phyloP scores from a whole-genome alignment of 2,113 vertebrate species.

The Oncorhynchus tshawytscha region DNA sequence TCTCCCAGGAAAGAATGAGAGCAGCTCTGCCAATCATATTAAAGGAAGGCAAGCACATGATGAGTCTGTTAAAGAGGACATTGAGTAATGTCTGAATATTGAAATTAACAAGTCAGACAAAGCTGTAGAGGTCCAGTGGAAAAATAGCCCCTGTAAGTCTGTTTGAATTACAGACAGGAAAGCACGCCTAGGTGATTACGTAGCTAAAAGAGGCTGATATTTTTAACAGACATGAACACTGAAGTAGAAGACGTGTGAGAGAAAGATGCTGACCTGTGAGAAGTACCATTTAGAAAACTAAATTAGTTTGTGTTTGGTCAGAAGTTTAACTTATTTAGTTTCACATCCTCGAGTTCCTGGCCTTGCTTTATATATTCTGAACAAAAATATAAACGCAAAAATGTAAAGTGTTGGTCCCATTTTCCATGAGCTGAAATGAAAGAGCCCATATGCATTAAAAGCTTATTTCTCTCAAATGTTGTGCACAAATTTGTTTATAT shows the following conservation, averaged over 20 bases:
- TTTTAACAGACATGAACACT: no score
- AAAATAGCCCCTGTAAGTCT: conserved; percentile 5
- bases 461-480: no score
- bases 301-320: neutral
- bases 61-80: neutral
- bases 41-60: neutral
- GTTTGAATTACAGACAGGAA: neutral
- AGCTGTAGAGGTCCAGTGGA: conserved; percentile 3
- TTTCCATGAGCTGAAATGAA: no score
- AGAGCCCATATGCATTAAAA: no score
- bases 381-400: neutral
- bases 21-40: neutral
- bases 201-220: no score
- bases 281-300: neutral
- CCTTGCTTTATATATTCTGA: conserved; percentile 20
- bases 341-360: conserved; percentile 14
- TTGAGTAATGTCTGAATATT: conserved; percentile 34
- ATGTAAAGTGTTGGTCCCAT: no score
- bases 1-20: neutral
- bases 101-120: conserved; percentile 18
- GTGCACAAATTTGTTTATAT: no score
- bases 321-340: neutral
- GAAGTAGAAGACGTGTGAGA: neutral
- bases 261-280: neutral
- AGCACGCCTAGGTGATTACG: no score